Evolutionary conservation across 2,888 invertebrate species (phyloP).

Genomic region (Mythimna impura): DNA sequence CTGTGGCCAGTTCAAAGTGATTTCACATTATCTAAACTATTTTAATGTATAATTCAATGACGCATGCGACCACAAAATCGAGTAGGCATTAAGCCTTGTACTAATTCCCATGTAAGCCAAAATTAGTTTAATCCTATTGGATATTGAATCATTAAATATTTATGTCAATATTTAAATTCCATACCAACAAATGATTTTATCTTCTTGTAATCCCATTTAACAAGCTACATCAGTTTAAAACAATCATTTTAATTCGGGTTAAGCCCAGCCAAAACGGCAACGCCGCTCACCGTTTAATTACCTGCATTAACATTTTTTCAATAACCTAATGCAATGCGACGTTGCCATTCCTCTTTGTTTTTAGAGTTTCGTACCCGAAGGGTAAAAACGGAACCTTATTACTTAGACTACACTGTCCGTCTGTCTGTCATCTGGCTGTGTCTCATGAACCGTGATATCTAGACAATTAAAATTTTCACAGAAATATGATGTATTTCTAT

Average conservation of each 20-base stretch:
- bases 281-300: conserved; percentile 38
- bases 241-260: conserved; percentile 39
- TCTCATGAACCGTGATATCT: too few relatives aligned
- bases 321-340: conserved; percentile 55
- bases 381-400: too few relatives aligned
- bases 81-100: conserved; percentile 4
- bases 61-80: conserved; percentile 10
- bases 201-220: conserved; percentile 18
- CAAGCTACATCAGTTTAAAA: conserved; percentile 26
- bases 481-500: too few relatives aligned
- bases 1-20: background rate
- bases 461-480: too few relatives aligned
- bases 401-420: too few relatives aligned
- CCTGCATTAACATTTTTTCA: conserved; percentile 57
- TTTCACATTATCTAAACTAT: background rate
- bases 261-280: conserved; percentile 40
- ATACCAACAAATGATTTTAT: conserved; percentile 8
- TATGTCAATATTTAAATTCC: conserved; percentile 14
- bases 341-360: conserved; percentile 42
- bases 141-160: conserved; percentile 14
- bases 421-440: too few relatives aligned
- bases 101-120: conserved; percentile 8
- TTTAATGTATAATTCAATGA: background rate
- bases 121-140: conserved; percentile 14
- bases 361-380: too few relatives aligned